Percentiles rank a stretch among this genome's conserved stretches.
These are phyloP conservation scores for Ceyx erithaca DNA, from an alignment of 2,797 vertebrate genomes.

Conservation along the genomic window DNA sequence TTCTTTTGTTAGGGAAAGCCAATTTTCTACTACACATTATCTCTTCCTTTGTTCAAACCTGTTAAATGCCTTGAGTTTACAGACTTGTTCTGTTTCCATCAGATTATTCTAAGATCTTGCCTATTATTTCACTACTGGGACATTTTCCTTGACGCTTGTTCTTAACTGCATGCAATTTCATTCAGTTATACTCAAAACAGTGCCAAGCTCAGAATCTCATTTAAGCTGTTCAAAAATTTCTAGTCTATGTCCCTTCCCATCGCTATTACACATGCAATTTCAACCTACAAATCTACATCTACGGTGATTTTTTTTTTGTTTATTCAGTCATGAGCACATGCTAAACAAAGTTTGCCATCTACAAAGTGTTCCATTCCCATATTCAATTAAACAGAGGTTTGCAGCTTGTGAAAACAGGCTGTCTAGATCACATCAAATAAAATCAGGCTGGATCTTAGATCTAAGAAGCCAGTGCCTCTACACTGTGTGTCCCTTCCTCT, in stretches of 20 bases:
- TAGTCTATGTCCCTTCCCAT: background rate
- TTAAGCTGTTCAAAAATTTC: background rate
- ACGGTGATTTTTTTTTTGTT: background rate
- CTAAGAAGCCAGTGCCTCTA: background rate
- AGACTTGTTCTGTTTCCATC: background rate
- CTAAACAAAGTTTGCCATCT: background rate
- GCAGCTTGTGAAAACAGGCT: constrained; percentile 17
- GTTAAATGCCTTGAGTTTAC: background rate
- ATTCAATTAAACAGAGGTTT: background rate
- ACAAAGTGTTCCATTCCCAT: background rate
- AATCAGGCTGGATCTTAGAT: background rate
- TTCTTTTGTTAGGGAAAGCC: background rate
- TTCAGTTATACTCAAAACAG: background rate
- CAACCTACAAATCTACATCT: background rate
- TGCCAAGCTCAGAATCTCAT: background rate
- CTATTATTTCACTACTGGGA: constrained; percentile 3
- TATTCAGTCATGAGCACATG: background rate
- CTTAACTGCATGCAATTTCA: background rate
- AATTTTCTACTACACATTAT: background rate
- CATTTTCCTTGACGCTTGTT: background rate
- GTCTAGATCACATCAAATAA: background rate
- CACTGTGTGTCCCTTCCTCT: background rate
- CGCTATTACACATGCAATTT: background rate
- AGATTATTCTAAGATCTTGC: background rate
- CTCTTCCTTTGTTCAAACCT: background rate